phyloP scores from a whole-genome alignment of 2,888 invertebrate species.

The Acleris literana region DNA sequence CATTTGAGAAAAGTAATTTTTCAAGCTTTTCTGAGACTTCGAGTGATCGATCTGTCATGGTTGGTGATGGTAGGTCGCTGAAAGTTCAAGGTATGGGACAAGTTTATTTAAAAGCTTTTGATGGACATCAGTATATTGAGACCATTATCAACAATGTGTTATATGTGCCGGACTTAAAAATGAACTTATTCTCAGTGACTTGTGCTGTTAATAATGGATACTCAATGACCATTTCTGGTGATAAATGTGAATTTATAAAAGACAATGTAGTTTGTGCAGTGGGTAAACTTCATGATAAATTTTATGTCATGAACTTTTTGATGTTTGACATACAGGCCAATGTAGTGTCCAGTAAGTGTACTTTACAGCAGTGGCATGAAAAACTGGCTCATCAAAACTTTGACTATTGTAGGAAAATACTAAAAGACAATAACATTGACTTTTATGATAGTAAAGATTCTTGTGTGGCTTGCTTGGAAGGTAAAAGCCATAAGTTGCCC shows the following conservation, averaged over 20 bases:
- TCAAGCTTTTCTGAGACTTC: not conserved
- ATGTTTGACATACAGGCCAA: not conserved
- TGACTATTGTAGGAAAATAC: not conserved
- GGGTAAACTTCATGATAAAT: not conserved
- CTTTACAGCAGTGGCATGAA: not conserved
- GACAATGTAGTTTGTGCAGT: not conserved
- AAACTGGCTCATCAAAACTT: not conserved
- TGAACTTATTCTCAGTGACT: constrained; percentile 1
- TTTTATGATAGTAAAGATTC: not conserved
- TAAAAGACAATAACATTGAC: not conserved
- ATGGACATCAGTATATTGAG: not conserved
- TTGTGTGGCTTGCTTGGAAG: constrained; percentile 2
- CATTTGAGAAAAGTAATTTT: constrained; percentile 3
- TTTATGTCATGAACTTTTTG: constrained; percentile 4
- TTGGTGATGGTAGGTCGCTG: not conserved
- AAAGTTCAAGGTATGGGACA: constrained; percentile 4
- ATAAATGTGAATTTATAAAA: constrained; percentile 5
- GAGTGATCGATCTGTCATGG: not conserved
- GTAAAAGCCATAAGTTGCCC: too few relatives aligned
- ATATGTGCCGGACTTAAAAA: not conserved
- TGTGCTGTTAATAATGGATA: constrained; percentile 3
- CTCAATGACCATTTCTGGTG: not conserved
- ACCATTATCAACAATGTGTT: not conserved
- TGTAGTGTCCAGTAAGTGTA: too few relatives aligned
- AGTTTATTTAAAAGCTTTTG: not conserved